Evolutionary conservation across 2,113 vertebrate species (phyloP).

Genomic region (Cyanocitta stelleri): DNA sequence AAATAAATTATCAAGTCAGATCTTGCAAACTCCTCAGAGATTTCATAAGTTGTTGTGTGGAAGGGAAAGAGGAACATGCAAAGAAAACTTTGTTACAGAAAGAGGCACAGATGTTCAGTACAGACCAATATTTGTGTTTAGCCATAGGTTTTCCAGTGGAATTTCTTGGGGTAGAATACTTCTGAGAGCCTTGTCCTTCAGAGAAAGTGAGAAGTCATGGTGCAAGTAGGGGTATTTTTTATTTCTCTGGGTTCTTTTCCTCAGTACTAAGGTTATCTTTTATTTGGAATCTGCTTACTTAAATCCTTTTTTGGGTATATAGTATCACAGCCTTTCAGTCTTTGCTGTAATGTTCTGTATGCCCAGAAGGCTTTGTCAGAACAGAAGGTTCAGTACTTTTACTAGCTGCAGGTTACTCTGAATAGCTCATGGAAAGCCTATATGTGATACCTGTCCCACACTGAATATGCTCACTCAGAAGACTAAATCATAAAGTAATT

Average conservation of each 20-base stretch:
- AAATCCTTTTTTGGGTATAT: neutral
- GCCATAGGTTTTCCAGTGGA: neutral
- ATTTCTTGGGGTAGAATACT: neutral
- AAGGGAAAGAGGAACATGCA: neutral
- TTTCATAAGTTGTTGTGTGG: neutral
- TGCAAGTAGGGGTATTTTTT: neutral
- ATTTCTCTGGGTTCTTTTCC: neutral
- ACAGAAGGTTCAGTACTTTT: neutral
- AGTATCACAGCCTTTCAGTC: neutral
- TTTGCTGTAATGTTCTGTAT: neutral
- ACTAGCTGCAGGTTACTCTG: neutral
- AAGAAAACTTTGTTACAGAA: neutral
- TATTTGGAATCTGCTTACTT: neutral
- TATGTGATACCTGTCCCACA: neutral
- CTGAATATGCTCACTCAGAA: neutral
- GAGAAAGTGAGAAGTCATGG: neutral
- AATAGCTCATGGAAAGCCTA: neutral
- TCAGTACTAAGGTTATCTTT: neutral
- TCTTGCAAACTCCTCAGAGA: neutral
- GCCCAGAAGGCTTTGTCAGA: neutral
- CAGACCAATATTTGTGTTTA: neutral
- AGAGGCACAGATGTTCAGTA: neutral
- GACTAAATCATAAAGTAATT: neutral
- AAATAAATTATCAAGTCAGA: neutral
- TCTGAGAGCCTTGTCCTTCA: neutral